Conservation (phyloP, 1,140 invertebrate genomes). For the Ridgeia piscesae region DNA sequence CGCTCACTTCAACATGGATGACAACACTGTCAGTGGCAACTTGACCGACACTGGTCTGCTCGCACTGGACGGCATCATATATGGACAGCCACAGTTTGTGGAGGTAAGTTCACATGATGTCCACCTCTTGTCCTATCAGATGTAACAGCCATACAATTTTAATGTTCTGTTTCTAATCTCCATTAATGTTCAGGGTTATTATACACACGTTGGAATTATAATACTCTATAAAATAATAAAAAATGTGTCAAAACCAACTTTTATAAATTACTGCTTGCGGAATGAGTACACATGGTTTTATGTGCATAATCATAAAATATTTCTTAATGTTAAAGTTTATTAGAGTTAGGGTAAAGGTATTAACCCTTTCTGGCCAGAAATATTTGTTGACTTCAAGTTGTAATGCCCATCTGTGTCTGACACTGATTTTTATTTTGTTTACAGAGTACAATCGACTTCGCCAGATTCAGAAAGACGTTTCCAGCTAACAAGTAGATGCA, state of each 20-base stretch:
- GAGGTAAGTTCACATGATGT: neutral
- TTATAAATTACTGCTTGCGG: neutral
- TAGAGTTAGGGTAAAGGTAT: neutral
- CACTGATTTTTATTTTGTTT: neutral
- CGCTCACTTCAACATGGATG: constrained; percentile 18
- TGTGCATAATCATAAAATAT: neutral
- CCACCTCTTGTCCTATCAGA: neutral
- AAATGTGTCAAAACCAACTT: neutral
- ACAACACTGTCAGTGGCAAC: neutral
- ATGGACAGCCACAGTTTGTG: neutral
- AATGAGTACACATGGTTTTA: neutral
- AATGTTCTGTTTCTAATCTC: neutral
- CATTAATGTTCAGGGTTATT: neutral
- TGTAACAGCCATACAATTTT: neutral
- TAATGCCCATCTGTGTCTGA: neutral
- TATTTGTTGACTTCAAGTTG: neutral
- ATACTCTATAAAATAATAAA: too few species aligned
- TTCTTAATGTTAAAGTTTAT: neutral
- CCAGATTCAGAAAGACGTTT: neutral
- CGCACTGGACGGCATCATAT: neutral
- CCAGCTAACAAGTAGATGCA: neutral
- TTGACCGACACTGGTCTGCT: neutral
- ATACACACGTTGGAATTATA: neutral
- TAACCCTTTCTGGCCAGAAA: neutral
- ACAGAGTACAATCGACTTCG: neutral